Evolutionary conservation across 2,888 invertebrate genomes (phyloP).

Genomic region (Cephus pulcher): DNA sequence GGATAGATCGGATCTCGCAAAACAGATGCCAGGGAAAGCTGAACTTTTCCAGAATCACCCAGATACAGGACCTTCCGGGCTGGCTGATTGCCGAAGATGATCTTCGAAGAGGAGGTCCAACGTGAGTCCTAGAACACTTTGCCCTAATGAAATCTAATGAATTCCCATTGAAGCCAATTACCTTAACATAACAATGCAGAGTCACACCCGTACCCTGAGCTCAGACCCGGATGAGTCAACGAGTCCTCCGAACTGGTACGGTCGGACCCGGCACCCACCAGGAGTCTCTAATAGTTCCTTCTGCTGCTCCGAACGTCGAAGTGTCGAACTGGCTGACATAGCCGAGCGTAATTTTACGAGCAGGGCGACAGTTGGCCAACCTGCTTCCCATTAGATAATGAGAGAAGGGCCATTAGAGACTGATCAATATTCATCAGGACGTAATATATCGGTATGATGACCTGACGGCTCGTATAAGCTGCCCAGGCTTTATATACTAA

Average conservation of each 20-base stretch:
- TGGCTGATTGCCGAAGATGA: neutral
- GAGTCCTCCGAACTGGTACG: constrained; percentile 29
- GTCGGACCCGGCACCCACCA: constrained; percentile 14
- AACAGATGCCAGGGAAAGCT: neutral
- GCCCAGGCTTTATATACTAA: neutral
- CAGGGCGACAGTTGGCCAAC: constrained; percentile 22
- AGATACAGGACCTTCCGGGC: neutral
- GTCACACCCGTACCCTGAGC: constrained; percentile 6
- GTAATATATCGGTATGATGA: constrained; percentile 29
- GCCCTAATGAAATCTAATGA: constrained; percentile 15
- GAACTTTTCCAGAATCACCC: neutral
- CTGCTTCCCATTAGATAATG: constrained; percentile 42
- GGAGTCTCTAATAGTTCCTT: constrained; percentile 26
- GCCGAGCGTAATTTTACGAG: constrained; percentile 28
- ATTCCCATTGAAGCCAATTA: constrained; percentile 43
- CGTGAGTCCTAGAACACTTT: neutral
- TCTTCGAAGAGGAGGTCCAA: neutral
- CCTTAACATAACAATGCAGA: constrained; percentile 12
- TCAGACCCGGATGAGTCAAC: constrained; percentile 38
- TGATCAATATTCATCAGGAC: constrained; percentile 38
- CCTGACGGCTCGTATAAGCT: neutral
- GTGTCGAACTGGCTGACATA: constrained; percentile 23
- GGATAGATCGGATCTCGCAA: neutral
- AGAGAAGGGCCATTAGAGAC: constrained; percentile 40
- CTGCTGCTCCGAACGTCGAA: constrained; percentile 3